A percentile compares a stretch with the other conserved stretches of the same genome.
phyloP scores from a whole-genome alignment of 2,888 invertebrate genomes.

The Xestia sexstrigata region DNA sequence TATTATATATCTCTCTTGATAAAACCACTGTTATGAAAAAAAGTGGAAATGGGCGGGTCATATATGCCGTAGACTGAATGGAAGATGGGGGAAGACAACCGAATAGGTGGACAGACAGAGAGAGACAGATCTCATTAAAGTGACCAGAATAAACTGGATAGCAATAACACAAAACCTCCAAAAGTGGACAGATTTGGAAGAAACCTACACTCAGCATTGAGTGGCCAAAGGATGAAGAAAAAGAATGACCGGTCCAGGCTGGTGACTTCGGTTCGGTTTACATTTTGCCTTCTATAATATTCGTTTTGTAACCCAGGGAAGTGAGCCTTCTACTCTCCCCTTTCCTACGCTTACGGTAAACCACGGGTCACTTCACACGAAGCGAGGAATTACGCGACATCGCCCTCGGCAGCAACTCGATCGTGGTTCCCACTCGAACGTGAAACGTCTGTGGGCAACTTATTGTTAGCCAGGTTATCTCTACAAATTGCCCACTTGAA shows the following conservation, averaged over 20 bases:
- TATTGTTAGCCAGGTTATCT: slow-evolving; percentile 65
- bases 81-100: neutral
- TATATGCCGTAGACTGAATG: neutral
- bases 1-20: neutral
- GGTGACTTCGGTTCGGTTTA: neutral
- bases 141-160: neutral
- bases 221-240: neutral
- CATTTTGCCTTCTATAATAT: neutral
- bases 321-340: slow-evolving; percentile 46
- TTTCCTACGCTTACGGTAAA: slow-evolving; percentile 55
- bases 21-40: neutral
- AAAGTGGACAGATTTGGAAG: neutral
- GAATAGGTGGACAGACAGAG: no score
- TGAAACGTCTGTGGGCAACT: slow-evolving; percentile 53
- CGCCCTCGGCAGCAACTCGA: slow-evolving; percentile 50
- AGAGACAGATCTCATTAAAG: neutral
- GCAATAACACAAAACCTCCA: neutral
- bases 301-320: neutral
- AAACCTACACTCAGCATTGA: neutral
- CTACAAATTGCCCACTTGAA: slow-evolving; percentile 63
- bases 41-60: neutral
- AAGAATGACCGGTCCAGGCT: neutral
- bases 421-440: slow-evolving; percentile 52
- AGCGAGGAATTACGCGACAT: slow-evolving; percentile 66
- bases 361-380: slow-evolving; percentile 71